These are phyloP conservation scores for Vidua macroura DNA, from an alignment of 2,113 vertebrate genomes.

Conservation along the genomic window DNA sequence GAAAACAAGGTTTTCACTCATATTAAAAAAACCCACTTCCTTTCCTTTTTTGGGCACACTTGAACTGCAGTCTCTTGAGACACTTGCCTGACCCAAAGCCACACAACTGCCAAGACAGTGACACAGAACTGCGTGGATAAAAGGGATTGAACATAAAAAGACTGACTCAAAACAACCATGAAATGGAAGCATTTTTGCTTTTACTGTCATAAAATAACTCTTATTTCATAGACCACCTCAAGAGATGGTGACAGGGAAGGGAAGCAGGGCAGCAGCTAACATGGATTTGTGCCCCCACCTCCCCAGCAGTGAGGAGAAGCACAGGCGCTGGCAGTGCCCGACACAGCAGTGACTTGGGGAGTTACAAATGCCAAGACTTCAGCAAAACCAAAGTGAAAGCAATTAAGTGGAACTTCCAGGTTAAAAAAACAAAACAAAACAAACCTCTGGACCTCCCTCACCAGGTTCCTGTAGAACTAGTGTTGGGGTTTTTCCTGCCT, in stretches of 20 bases:
- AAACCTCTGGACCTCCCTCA: neutral
- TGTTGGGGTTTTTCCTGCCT: neutral
- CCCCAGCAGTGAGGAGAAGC: neutral
- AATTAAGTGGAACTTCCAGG: neutral
- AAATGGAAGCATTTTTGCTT: slow-evolving; percentile 59
- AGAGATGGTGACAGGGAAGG: slow-evolving; percentile 2
- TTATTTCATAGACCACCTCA: slow-evolving; percentile 33
- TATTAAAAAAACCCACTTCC: neutral
- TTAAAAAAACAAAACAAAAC: slow-evolving; percentile 23
- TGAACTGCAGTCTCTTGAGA: slow-evolving; percentile 10
- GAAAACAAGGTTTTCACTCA: neutral
- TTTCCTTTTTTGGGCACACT: neutral
- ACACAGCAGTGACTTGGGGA: neutral
- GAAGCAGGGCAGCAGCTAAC: neutral
- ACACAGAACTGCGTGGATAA: slow-evolving; percentile 51
- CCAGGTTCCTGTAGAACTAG: neutral
- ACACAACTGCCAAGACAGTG: slow-evolving; percentile 54
- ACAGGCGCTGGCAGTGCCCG: neutral
- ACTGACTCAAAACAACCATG: slow-evolving; percentile 51
- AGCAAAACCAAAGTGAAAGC: neutral
- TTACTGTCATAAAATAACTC: slow-evolving; percentile 26
- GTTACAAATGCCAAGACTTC: neutral
- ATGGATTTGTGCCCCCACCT: neutral
- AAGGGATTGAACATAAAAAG: slow-evolving; percentile 56
- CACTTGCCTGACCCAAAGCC: slow-evolving; percentile 17